A percentile compares a stretch with the other conserved stretches of the same genome.
Conservation (phyloP, 2,888 invertebrate species). For the Sturmia bella region DNA sequence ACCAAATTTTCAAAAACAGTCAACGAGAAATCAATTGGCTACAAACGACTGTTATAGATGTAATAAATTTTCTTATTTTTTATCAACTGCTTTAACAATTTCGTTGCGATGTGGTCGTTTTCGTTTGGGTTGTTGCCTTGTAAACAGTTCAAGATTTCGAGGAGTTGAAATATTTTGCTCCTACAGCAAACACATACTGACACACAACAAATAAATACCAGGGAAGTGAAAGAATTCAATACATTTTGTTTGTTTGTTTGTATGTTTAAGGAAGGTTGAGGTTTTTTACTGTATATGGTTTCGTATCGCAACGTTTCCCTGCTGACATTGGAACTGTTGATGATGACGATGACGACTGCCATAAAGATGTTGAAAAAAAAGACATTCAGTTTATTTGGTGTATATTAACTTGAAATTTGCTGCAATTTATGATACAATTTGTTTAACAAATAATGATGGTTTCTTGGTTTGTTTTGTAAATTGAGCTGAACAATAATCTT, state of each 20-base stretch:
- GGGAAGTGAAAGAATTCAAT: slow-evolving; percentile 41
- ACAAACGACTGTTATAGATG: slow-evolving; percentile 57
- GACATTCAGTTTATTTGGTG: slow-evolving; percentile 36
- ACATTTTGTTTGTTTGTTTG: slow-evolving; percentile 12
- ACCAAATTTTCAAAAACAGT: slow-evolving; percentile 53
- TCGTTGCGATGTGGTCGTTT: slow-evolving; percentile 2
- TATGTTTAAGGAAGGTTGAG: slow-evolving; percentile 20
- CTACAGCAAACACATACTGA: slow-evolving; percentile 19
- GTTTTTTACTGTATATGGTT: slow-evolving; percentile 54
- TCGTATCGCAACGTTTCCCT: slow-evolving; percentile 22
- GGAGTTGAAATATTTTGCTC: slow-evolving; percentile 44
- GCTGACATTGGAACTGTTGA: slow-evolving; percentile 5
- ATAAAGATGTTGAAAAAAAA: slow-evolving; percentile 27
- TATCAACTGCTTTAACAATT: slow-evolving; percentile 27
- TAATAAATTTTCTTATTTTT: slow-evolving; percentile 55
- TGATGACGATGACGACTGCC: slow-evolving; percentile 3
- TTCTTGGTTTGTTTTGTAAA: slow-evolving; percentile 7
- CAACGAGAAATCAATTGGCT: slow-evolving; percentile 67
- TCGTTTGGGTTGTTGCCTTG: slow-evolving; percentile 27
- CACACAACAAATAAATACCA: slow-evolving; percentile 21
- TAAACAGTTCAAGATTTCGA: slow-evolving; percentile 36
- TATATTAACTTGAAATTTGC: slow-evolving; percentile 61
- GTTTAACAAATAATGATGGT: slow-evolving; percentile 43
- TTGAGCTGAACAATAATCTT: slow-evolving; percentile 11
- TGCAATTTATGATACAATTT: slow-evolving; percentile 66